A percentile compares a stretch with the other conserved stretches of the same genome.
Evolutionary conservation across 2,888 invertebrate species (phyloP).

Genomic region (Apotomis capreana): DNA sequence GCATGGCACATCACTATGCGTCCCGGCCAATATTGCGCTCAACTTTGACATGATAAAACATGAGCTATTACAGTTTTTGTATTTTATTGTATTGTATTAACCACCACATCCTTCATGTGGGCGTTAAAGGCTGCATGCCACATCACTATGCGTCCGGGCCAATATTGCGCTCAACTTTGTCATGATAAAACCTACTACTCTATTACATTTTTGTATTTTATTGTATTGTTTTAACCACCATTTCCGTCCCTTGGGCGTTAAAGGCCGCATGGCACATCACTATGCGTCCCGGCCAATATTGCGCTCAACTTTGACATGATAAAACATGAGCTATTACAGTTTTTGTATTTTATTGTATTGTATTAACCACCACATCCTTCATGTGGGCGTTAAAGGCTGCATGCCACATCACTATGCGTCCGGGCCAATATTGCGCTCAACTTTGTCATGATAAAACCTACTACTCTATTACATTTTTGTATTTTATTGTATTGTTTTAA

Average conservation of each 20-base stretch:
- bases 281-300: conserved; percentile 34
- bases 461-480: conserved; percentile 34
- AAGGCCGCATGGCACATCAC: conserved; percentile 3
- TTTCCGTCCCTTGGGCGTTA: too few relatives aligned
- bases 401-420: conserved; percentile 15
- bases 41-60: conserved; percentile 38
- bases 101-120: too few relatives aligned
- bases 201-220: conserved; percentile 29
- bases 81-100: too few relatives aligned
- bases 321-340: conserved; percentile 37
- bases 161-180: conserved; percentile 35
- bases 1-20: conserved; percentile 12
- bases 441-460: conserved; percentile 38
- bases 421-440: conserved; percentile 32
- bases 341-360: conserved; percentile 4
- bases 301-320: conserved; percentile 31
- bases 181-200: conserved; percentile 35
- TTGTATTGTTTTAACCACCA: too few relatives aligned
- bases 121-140: background rate
- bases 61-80: conserved; percentile 36
- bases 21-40: conserved; percentile 33
- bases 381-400: background rate
- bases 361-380: too few relatives aligned
- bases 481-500: too few relatives aligned
- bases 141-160: conserved; percentile 28